phyloP scores from a whole-genome alignment of 35 echinoderm and acorn worm species.

The Hemicentrotus pulcherrimus region DNA sequence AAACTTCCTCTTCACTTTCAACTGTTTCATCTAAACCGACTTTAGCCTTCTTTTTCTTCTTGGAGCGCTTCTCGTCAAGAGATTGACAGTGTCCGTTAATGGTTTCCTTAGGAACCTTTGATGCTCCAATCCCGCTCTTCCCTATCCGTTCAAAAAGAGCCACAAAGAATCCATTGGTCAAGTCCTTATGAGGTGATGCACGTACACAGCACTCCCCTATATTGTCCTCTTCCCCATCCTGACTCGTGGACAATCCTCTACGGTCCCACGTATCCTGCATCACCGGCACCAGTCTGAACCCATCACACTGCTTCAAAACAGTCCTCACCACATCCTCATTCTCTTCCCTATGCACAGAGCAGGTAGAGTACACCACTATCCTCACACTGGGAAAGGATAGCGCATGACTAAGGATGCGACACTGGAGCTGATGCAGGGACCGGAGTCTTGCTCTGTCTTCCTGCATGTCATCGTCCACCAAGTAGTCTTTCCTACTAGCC shows the following conservation, averaged over 20 bases:
- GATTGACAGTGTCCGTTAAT: background rate
- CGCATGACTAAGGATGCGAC: conserved; percentile 76
- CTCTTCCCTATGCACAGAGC: conserved; percentile 72
- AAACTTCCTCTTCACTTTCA: background rate
- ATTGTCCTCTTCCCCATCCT: conserved; percentile 3
- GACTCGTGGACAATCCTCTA: background rate
- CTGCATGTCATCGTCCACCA: conserved; percentile 42
- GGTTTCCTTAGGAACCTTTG: background rate
- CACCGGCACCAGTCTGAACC: conserved; percentile 64
- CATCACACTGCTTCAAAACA: conserved; percentile 52
- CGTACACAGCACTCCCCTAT: conserved; percentile 64
- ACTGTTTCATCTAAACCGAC: background rate
- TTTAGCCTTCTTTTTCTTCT: background rate
- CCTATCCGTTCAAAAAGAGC: conserved; percentile 66
- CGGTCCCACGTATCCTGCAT: conserved; percentile 57
- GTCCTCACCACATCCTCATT: conserved; percentile 84
- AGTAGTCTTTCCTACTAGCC: conserved; percentile 69
- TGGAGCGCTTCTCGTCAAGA: background rate
- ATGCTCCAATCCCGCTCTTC: background rate
- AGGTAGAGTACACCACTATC: conserved; percentile 93
- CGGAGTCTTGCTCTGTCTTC: conserved; percentile 59
- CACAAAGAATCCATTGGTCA: conserved; percentile 96
- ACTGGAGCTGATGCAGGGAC: conserved; percentile 62
- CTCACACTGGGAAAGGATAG: conserved; percentile 79
- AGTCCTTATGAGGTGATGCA: conserved; percentile 63